phyloP scores from a whole-genome alignment of 2,888 invertebrate genomes.

The Allophyes oxyacanthae region DNA sequence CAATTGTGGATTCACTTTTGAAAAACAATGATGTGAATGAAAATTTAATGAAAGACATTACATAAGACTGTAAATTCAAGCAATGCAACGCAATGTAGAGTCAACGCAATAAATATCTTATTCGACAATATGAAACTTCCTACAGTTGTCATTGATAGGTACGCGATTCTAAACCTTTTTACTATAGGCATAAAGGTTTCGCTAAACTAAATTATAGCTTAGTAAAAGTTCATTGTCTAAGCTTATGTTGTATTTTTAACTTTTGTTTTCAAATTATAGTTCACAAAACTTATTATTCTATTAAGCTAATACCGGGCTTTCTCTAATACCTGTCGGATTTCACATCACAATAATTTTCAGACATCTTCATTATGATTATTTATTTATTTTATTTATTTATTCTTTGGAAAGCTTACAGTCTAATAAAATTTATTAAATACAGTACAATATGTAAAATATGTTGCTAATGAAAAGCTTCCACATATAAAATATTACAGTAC shows the following conservation, averaged over 20 bases:
- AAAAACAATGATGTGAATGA: slow-evolving; percentile 35
- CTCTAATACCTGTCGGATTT: slow-evolving; percentile 17
- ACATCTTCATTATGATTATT: background rate
- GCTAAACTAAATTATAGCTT: too few relatives aligned
- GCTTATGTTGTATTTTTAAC: slow-evolving; percentile 24
- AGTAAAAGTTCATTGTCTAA: slow-evolving; percentile 1
- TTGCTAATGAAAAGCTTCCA: too few relatives aligned
- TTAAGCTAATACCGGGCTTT: slow-evolving; percentile 21
- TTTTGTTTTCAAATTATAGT: slow-evolving; percentile 16
- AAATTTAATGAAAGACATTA: slow-evolving; percentile 14
- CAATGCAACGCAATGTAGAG: background rate
- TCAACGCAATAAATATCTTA: background rate
- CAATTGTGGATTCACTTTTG: background rate
- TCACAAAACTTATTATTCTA: slow-evolving; percentile 14
- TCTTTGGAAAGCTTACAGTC: too few relatives aligned
- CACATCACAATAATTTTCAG: background rate
- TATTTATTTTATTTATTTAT: too few relatives aligned
- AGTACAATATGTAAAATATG: too few relatives aligned
- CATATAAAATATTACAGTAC: too few relatives aligned
- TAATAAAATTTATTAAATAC: too few relatives aligned
- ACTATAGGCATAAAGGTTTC: background rate
- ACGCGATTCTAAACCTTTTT: too few relatives aligned
- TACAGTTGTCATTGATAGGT: too few relatives aligned
- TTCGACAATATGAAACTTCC: background rate
- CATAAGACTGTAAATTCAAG: slow-evolving; percentile 1